Evolutionary conservation across 2,797 vertebrate species (phyloP).

Genomic region (Aselliscus stoliczkanus): DNA sequence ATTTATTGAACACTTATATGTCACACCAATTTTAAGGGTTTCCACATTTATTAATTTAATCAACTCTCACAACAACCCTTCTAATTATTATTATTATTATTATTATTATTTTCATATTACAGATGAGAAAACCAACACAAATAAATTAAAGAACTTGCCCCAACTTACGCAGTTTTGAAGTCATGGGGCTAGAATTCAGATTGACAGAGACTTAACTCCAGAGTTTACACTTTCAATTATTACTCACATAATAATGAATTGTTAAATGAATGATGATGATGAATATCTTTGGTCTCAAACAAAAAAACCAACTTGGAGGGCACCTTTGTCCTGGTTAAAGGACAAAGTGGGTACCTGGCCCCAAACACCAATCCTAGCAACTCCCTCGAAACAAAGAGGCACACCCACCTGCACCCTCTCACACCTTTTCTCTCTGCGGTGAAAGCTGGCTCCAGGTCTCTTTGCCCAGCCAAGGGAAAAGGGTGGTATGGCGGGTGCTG

Average conservation of each 20-base stretch:
- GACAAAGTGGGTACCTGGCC: neutral
- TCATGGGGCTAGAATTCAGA: neutral
- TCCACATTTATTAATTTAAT: neutral
- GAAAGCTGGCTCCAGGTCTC: neutral
- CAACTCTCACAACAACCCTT: neutral
- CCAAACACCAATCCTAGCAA: neutral
- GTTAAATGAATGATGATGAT: neutral
- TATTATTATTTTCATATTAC: neutral
- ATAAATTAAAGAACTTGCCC: neutral
- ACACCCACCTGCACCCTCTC: fast-evolving
- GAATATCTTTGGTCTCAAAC: neutral
- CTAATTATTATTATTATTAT: neutral
- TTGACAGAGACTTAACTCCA: neutral
- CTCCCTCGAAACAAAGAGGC: neutral
- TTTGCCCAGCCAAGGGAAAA: neutral
- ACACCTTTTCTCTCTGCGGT: neutral
- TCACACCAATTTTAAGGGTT: neutral
- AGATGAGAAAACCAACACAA: neutral
- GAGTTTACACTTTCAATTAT: neutral
- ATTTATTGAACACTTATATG: neutral
- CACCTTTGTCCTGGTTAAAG: neutral
- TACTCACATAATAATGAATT: neutral
- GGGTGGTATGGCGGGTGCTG: neutral
- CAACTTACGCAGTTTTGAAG: neutral
- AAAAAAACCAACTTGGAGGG: neutral